These are phyloP conservation scores for Wasmannia auropunctata DNA, from an alignment of 1,140 invertebrate genomes.

Conservation along the genomic window DNA sequence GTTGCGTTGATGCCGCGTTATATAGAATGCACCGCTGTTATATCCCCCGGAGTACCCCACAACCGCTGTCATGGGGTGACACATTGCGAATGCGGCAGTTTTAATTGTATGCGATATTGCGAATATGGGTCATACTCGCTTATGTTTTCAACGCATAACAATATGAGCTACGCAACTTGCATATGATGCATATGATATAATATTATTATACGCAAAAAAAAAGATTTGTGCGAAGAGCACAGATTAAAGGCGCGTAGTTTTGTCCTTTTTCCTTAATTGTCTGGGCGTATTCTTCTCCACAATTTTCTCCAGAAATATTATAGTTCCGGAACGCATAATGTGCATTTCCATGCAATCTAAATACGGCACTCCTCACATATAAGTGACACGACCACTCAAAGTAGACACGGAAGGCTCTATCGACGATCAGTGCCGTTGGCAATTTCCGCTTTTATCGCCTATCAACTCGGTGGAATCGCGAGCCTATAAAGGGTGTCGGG, in stretches of 20 bases:
- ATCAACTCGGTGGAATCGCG: constrained; percentile 61
- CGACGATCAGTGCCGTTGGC: constrained; percentile 58
- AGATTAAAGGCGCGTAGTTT: neutral
- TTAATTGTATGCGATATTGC: constrained; percentile 44
- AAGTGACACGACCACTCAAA: neutral
- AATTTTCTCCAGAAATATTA: neutral
- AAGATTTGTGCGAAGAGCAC: neutral
- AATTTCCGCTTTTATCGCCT: constrained; percentile 66
- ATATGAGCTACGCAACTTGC: constrained; percentile 6
- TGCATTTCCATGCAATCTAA: neutral
- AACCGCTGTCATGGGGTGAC: constrained; percentile 45
- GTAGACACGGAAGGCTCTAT: constrained; percentile 43
- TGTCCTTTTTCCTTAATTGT: neutral
- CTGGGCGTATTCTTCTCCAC: neutral
- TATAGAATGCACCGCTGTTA: constrained; percentile 25
- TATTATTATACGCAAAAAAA: neutral
- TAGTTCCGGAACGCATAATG: neutral
- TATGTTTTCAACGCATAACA: constrained; percentile 26
- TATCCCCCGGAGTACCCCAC: neutral
- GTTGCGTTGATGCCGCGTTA: neutral
- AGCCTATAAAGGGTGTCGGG: neutral
- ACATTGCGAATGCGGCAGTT: constrained; percentile 25
- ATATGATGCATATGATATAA: constrained; percentile 40
- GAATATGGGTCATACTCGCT: constrained; percentile 15
- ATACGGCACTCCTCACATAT: neutral